These are phyloP conservation scores for Acropora tenuis DNA, from an alignment of 64 coral and sea anemone species.

Conservation along the genomic window DNA sequence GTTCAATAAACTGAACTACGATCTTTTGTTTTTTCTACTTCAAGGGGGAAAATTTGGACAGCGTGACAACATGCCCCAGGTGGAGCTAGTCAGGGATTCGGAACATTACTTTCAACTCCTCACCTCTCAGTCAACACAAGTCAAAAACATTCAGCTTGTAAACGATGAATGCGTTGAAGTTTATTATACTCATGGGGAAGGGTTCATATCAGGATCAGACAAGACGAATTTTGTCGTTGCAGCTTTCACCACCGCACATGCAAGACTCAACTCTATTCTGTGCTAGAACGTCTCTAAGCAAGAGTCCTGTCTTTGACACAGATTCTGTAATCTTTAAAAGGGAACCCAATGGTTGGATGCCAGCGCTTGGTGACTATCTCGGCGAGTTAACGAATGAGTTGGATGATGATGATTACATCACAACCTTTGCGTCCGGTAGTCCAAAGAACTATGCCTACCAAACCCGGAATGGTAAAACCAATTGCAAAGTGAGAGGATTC, in stretches of 20 bases:
- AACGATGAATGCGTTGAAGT: conserved; percentile 63
- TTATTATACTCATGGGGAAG: conserved; percentile 10
- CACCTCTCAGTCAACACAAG: neutral
- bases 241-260: conserved; percentile 49
- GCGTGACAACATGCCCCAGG: neutral
- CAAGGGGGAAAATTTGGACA: conserved; percentile 47
- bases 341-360: conserved; percentile 9
- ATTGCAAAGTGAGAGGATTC: conserved; percentile 32
- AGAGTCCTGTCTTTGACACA: conserved; percentile 52
- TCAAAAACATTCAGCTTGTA: conserved; percentile 31
- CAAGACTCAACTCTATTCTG: conserved; percentile 43
- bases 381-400: conserved; percentile 33
- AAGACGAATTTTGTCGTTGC: conserved; percentile 56
- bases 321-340: conserved; percentile 53
- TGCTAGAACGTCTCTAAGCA: neutral
- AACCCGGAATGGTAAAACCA: neutral
- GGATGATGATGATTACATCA: conserved; percentile 11
- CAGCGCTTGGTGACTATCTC: conserved; percentile 18
- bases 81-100: neutral
- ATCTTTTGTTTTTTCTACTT: too few relatives aligned
- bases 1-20: too few relatives aligned
- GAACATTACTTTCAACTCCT: neutral
- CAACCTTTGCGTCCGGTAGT: conserved; percentile 36
- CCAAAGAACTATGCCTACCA: conserved; percentile 59
- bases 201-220: neutral